Base-by-base conservation (phyloP, 2,113 vertebrate genomes). In the Protobothrops mucrosquamatus region DNA sequence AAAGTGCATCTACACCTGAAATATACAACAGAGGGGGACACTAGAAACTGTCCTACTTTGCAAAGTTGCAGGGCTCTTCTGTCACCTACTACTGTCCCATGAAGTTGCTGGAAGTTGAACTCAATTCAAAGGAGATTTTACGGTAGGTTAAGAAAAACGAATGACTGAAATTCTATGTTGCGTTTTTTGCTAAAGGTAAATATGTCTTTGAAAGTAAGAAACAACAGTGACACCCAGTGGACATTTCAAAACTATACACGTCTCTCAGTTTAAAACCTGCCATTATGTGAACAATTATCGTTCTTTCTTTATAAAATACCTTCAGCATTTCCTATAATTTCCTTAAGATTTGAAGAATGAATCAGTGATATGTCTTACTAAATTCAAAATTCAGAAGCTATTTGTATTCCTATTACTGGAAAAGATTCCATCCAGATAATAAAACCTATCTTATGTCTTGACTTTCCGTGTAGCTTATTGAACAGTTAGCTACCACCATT, bases 191-290 rank as follows among this genome's bases (percentile, higher is more conserved):
- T 87, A 85, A 2, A 85, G 24, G 64, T 7, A 81, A 52, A 85
- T 2, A 10, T 94, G 54, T 74, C 20, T 43, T 43, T 81, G 74
- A 81, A 95, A 96, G 87, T 89, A 85, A 95, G 91, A 95, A 95
- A 85, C 95, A 81, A 95, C 22, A 96, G 93, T 96, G 96, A 95
- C 97, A 96, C 23, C 96, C 87, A 96, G 96, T 97, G 97, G 97
- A 54, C 88, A 29, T 43, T 4, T 88, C 48, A 85, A 8, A 64
- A 92, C 56, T 39, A 26, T 6, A 64, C 81, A 87, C 39, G 26
- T 26, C 43, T 7, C 59, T 64, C 22, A 3, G 7, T 81, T 34
- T 8, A 55, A 64, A 64, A 89, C 15, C 29, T 24, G n/a, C n/a
- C n/a, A n/a, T n/a, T n/a, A n/a, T n/a, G 23, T 22, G 39, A 54